phyloP scores from a whole-genome alignment of 2,797 vertebrate species.

The Chelmon rostratus region DNA sequence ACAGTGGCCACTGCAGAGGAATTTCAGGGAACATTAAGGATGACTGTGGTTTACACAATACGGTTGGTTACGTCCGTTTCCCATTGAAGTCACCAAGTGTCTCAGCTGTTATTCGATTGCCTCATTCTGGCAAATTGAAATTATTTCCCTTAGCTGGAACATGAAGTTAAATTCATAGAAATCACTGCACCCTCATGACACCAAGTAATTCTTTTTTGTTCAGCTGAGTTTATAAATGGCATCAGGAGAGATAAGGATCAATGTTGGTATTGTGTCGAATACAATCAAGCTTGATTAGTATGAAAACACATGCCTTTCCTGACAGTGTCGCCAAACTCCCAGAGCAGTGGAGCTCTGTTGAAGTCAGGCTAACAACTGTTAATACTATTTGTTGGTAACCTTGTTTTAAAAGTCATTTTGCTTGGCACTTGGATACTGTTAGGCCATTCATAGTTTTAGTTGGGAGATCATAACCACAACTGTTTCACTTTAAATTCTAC shows the following conservation, averaged over 20 bases:
- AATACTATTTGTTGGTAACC: background rate
- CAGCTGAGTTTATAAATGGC: background rate
- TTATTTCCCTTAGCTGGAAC: background rate
- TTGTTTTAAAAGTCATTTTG: background rate
- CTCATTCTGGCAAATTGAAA: slow-evolving; percentile 10
- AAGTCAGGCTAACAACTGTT: slow-evolving; percentile 1
- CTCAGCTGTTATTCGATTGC: background rate
- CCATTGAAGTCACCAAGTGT: background rate
- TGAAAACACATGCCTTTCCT: background rate
- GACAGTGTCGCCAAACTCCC: background rate
- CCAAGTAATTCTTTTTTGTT: slow-evolving; percentile 20
- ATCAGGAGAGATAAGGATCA: background rate
- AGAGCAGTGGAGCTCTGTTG: background rate
- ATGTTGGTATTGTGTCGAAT: background rate
- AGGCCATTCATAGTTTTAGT: background rate
- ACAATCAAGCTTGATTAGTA: background rate
- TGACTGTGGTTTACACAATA: background rate
- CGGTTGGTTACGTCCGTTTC: background rate
- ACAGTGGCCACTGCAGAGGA: background rate
- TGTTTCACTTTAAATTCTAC: background rate
- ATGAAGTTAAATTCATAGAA: background rate
- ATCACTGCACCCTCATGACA: background rate
- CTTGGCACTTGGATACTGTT: background rate
- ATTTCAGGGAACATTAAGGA: background rate
- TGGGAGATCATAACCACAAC: background rate